Evolutionary conservation across 2,797 vertebrate species (phyloP), one percentile per base, ranked within the genome.

Genomic region (Acrocephalus scirpaceus): DNA sequence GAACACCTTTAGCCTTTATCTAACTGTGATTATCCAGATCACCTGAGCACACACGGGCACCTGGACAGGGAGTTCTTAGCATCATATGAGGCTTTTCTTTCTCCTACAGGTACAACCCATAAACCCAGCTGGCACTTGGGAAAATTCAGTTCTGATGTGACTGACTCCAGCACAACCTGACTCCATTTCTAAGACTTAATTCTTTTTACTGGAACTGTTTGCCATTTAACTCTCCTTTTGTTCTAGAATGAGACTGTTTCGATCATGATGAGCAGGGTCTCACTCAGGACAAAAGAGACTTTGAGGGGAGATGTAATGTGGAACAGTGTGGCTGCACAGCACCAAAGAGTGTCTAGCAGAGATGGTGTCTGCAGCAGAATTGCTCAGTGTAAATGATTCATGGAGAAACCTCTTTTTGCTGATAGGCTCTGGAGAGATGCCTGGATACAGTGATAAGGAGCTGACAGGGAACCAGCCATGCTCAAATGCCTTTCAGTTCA

Each of bases 401-500:
- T 19, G 4, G 18, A 85, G 90, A 90, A 88, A 54, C 25, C 26
- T 81, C 58, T 61, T 78, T 53, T 36, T 81, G 79, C 60, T 82
- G 71, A 64, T 53, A 57, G 76, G 47, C 25, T 75, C 84, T 93
- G 91, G 79, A 88, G 16, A 73, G 66, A 23, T 76, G 62, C 92
- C 89, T 88, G 89, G 88, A 64, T 6, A 13, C 3, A 18, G 70
- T 76, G 85, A 75, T 81, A 90, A 81, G 81, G 82, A 88, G 93
- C 64, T 94, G 90, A 94, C 58, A 90, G 60, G 60, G 67, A 93
- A 79, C n/a, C 48, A 87, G 71, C 48, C 93, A 71, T 16, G 42
- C 56, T 92, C 79, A 88, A 71, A 75, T 32, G 47, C 50, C 48
- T 91, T 88, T 70, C 62, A 79, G 60, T 79, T 87, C 86, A 71